These are phyloP conservation scores for Linurgus olivaceus DNA, from an alignment of 2,797 vertebrate species.

Conservation along the genomic window DNA sequence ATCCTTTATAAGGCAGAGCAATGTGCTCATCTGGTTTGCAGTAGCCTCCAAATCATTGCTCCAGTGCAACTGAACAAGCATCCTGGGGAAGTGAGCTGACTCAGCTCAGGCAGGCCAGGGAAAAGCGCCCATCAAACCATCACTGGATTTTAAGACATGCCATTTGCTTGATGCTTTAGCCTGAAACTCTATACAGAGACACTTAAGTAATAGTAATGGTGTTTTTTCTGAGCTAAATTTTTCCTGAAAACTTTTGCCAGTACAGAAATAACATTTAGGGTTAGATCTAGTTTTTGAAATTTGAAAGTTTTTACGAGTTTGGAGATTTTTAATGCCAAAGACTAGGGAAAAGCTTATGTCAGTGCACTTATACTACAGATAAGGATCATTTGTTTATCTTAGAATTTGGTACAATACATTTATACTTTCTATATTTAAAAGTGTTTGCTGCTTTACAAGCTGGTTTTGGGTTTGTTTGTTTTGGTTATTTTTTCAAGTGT, in stretches of 20 bases:
- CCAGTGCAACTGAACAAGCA: background rate
- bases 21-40: background rate
- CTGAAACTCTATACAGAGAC: background rate
- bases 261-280: background rate
- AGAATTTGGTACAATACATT: background rate
- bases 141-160: background rate
- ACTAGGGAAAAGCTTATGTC: background rate
- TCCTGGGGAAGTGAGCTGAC: background rate
- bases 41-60: background rate
- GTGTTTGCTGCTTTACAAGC: background rate
- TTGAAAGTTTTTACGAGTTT: background rate
- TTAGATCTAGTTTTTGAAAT: background rate
- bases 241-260: background rate
- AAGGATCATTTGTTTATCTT: background rate
- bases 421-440: background rate
- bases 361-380: background rate
- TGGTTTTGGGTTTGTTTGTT: background rate
- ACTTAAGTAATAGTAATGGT: background rate
- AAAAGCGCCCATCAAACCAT: background rate
- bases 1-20: background rate
- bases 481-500: accelerated
- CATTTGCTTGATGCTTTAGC: background rate
- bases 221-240: background rate
- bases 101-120: background rate
- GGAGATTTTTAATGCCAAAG: background rate